Conservation (phyloP, 1,140 invertebrate genomes). For the Bursaphelenchus mucronatus region DNA sequence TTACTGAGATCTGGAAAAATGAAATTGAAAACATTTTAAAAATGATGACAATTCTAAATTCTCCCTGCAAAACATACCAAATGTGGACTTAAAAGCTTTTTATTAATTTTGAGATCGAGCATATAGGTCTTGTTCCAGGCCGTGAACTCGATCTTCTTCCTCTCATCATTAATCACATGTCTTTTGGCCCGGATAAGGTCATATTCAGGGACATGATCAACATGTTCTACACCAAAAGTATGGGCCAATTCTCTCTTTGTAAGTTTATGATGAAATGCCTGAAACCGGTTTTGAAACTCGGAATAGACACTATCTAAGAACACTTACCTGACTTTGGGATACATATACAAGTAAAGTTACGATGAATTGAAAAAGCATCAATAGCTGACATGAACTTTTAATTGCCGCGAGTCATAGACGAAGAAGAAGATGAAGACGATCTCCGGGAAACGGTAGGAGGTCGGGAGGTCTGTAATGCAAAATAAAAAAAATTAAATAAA, state of each 20-base stretch:
- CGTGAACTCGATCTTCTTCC: slow-evolving; percentile 38
- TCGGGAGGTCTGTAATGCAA: no score
- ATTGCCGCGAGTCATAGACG: neutral
- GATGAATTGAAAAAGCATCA: slow-evolving; percentile 1
- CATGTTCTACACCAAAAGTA: slow-evolving; percentile 52
- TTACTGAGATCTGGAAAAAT: slow-evolving; percentile 38
- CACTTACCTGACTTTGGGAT: neutral
- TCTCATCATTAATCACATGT: slow-evolving; percentile 18
- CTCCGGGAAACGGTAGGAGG: no score
- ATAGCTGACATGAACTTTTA: neutral
- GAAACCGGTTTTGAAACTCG: slow-evolving; percentile 19
- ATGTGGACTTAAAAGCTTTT: slow-evolving; percentile 51
- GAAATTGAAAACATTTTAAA: neutral
- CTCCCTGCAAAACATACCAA: slow-evolving; percentile 35
- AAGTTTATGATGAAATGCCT: slow-evolving; percentile 49
- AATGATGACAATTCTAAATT: slow-evolving; percentile 7
- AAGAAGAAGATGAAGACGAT: neutral
- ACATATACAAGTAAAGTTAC: neutral
- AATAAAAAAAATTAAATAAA: no score
- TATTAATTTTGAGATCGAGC: slow-evolving; percentile 48
- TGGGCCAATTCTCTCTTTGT: slow-evolving; percentile 50
- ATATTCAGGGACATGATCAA: slow-evolving; percentile 53
- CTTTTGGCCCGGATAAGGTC: slow-evolving; percentile 36
- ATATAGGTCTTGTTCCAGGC: slow-evolving; percentile 54
- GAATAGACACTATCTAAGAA: neutral